Conservation (phyloP, 1,140 invertebrate genomes). For the Arion vulgaris region DNA sequence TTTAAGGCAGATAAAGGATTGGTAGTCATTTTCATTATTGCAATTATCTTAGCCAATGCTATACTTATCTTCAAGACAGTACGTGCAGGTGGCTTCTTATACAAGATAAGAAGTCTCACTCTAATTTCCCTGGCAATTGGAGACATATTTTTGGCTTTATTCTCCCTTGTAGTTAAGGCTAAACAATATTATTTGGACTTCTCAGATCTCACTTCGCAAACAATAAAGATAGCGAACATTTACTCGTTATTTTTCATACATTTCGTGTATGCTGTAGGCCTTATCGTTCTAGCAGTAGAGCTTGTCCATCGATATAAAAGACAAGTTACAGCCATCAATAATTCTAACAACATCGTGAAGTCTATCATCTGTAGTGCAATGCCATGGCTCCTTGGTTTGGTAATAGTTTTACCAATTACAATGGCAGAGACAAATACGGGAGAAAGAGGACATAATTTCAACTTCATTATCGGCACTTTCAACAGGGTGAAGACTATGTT, state of each 20-base stretch:
- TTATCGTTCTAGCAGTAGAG: background rate
- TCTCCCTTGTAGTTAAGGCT: background rate
- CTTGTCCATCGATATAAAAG: background rate
- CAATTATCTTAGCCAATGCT: background rate
- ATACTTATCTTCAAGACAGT: background rate
- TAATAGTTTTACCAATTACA: background rate
- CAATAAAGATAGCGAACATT: too few species aligned
- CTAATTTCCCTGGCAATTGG: background rate
- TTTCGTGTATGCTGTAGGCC: background rate
- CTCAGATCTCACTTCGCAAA: background rate
- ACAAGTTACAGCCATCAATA: background rate
- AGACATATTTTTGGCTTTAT: slow-evolving; percentile 9
- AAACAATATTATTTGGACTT: too few species aligned
- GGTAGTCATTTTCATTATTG: background rate
- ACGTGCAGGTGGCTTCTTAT: background rate
- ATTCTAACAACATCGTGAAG: background rate
- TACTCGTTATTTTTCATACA: background rate
- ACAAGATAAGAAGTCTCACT: background rate
- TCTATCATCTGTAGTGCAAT: background rate
- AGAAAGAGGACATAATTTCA: background rate
- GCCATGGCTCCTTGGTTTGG: background rate
- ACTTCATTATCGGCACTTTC: background rate
- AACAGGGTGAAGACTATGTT: background rate
- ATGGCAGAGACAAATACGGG: background rate
- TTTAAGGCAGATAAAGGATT: background rate